Percentiles rank a stretch among this genome's conserved stretches.
Conservation (phyloP, 2,113 vertebrate species). For the Myotis davidii region DNA sequence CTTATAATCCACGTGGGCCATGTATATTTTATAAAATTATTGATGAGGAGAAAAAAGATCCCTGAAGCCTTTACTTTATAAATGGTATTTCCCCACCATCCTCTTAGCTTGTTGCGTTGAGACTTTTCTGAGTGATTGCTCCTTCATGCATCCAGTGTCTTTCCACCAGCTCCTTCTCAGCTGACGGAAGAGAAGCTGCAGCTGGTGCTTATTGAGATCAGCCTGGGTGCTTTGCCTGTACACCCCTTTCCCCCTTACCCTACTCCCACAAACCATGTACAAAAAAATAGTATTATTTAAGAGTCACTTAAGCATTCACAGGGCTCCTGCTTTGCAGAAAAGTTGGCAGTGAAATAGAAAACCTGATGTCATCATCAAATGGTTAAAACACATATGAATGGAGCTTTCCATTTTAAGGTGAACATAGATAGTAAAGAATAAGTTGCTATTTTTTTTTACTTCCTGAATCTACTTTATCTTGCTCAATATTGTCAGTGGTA, state of each 20-base stretch:
- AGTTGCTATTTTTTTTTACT: conserved; percentile 22
- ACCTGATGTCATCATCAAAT: neutral
- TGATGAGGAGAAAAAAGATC: conserved; percentile 46
- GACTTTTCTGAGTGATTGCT: conserved; percentile 35
- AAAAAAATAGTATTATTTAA: neutral
- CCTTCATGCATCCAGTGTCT: neutral
- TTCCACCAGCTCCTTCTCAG: neutral
- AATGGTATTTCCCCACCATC: neutral
- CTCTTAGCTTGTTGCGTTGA: neutral
- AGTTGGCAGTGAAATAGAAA: conserved; percentile 47
- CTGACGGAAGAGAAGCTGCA: neutral
- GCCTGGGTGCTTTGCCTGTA: neutral
- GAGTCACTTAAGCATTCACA: neutral
- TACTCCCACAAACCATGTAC: neutral
- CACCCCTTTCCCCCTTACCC: rapidly evolving
- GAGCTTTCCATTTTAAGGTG: conserved; percentile 27
- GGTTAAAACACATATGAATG: neutral
- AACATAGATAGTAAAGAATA: neutral
- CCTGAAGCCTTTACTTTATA: conserved; percentile 46
- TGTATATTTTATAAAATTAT: conserved; percentile 75
- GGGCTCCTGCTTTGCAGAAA: neutral
- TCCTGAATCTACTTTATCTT: neutral
- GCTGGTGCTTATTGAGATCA: neutral
- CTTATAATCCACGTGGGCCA: conserved; percentile 15
- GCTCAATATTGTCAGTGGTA: neutral